A percentile compares a stretch with the other conserved stretches of the same genome.
Conservation (phyloP, 2,113 vertebrate genomes). For the Tachysurus vachellii region DNA sequence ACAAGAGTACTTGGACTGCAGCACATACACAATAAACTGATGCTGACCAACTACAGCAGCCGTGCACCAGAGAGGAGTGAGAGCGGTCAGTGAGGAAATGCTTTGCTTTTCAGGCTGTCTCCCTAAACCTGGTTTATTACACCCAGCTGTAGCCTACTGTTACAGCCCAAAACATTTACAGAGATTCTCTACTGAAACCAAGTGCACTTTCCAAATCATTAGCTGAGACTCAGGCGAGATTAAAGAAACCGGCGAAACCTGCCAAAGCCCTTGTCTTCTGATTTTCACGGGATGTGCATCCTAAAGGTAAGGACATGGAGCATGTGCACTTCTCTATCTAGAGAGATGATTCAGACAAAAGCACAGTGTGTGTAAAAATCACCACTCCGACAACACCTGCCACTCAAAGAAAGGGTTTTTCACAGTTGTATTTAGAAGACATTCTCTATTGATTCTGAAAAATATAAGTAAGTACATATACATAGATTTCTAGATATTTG, state of each 20-base stretch:
- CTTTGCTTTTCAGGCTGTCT: slow-evolving; percentile 40
- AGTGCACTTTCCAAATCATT: background rate
- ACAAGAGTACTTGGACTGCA: slow-evolving; percentile 80
- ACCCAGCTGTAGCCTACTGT: background rate
- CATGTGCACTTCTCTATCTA: slow-evolving; percentile 23
- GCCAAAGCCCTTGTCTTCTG: slow-evolving; percentile 17
- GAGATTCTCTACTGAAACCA: background rate
- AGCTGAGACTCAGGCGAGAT: slow-evolving; percentile 10
- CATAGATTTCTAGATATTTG: slow-evolving; percentile 49
- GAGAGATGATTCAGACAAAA: slow-evolving; percentile 37
- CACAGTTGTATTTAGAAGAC: slow-evolving; percentile 63
- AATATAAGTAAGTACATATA: slow-evolving; percentile 51
- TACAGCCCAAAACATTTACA: background rate
- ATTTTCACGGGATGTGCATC: background rate
- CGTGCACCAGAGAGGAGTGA: slow-evolving; percentile 71
- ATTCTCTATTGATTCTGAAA: slow-evolving; percentile 50
- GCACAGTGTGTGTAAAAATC: slow-evolving; percentile 29
- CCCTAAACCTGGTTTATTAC: slow-evolving; percentile 31
- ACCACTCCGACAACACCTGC: slow-evolving; percentile 33
- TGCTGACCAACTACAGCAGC: slow-evolving; percentile 72
- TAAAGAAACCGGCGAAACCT: slow-evolving; percentile 25
- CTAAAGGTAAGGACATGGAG: slow-evolving; percentile 9
- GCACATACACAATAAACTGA: slow-evolving; percentile 69
- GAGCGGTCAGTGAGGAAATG: slow-evolving; percentile 73
- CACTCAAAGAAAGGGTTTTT: slow-evolving; percentile 55